Base-by-base conservation (phyloP, 2,888 invertebrate species). In the Antheraea yamamai region DNA sequence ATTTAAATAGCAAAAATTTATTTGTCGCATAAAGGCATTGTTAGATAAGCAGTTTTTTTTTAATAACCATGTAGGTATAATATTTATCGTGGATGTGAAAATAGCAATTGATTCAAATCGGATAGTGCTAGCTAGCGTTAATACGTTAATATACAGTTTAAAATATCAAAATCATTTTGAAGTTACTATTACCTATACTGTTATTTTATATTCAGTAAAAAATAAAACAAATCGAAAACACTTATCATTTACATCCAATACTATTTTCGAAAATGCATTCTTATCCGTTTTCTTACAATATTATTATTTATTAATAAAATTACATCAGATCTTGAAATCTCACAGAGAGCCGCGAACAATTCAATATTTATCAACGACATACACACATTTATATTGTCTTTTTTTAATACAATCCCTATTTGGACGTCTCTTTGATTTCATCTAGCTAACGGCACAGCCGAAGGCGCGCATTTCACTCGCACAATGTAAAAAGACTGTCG, bases 361-460 rank as follows among this genome's bases (percentile, higher is more conserved):
- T 61, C 61, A 75, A 83, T 79, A 83, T 83, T 81, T 78, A 83
- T 75, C 77, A 75, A 71, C 51, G 64, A 83, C 82, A 88, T 85
- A 88, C 85, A 88, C 84, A 91, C 88, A 91, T 85, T 85, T 79
- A 91, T 92, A 92, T 92, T 92, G 92, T 92, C 92, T 87, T 89
- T 87, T 89, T 87, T 89, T 88, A 89, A 90, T 91, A 90, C 89
- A 89, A 88, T 88, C 88, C 88, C 86, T 88, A 87, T 78, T 76
- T 89, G 92, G 92, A 92, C 92, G 91, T 91, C 83, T 91, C 91
- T 93, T 93, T 93, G 93, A 93, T 92, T 90, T 92, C 82, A 89
- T 92, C 92, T 93, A 93, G 92, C 92, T 89, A 23, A 85, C 82
- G 82, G 75, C 70, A 39, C 70, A 70, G 70, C 20, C 70, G 70